Evolutionary conservation across 2,113 vertebrate species (phyloP), one percentile per base, ranked within the genome.

Genomic region (Pterocles gutturalis): DNA sequence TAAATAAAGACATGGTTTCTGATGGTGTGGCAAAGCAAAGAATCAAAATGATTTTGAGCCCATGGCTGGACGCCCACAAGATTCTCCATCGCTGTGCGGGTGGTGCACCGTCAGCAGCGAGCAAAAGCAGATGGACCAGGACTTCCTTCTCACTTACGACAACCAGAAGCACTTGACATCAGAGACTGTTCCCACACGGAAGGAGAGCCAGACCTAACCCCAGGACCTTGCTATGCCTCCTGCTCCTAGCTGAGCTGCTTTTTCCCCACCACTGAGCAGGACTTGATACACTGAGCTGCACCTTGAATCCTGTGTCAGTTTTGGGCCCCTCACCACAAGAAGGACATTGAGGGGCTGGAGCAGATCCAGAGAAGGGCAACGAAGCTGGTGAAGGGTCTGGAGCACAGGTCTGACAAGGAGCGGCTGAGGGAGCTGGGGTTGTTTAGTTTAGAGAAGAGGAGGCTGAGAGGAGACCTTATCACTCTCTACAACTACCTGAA

Each of bases 61-160:
- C 1, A 0, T 33, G 45, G 38, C 31, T n/a, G 24, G 36, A 34
- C 21, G 36, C 29, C 61, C 33, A 24, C 41, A 31, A 31, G 54
- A 5, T 64, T 61, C 1, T 1, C 38, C 10, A 3, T 38, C 1
- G 1, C 65, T 45, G n/a, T 2, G 2, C 0, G 1, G 25, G 21
- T 5, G 2, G 46, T 12, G 10, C 17, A 24, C 20, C 34, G 11
- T 3, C 61, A 90, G 1, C 49, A n/a, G 58, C 10, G 53, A 72
- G 53, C 33, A 53, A 33, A 48, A 66, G 33, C 5, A 4, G 58
- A 21, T 0, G 16, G 58, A 48, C 17, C 26, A 43, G 28, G 38
- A 34, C 36, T 66, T 67, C 28, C 29, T 80, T 83, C 28, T 83
- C 41, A 16, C 38, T 65, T 25, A 9, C 0, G 2, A 58, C 41